Conservation (phyloP, 2,888 invertebrate genomes). For the Acanthosepion esculentum region DNA sequence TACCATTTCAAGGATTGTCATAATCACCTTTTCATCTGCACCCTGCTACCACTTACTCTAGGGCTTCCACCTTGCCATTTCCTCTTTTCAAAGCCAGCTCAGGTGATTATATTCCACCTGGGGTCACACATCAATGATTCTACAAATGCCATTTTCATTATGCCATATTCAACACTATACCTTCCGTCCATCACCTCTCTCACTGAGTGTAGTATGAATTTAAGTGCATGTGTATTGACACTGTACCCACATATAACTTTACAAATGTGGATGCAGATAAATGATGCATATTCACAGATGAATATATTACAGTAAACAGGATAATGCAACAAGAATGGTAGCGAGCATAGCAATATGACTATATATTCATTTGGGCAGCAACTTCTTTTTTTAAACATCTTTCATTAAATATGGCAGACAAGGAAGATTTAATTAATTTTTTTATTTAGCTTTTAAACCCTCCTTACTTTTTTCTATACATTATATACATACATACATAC, state of each 20-base stretch:
- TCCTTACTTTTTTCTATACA: no score
- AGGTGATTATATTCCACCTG: conserved; percentile 8
- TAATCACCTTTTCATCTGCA: conserved; percentile 25
- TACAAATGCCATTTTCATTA: conserved; percentile 6
- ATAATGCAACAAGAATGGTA: no score
- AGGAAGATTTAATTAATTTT: no score
- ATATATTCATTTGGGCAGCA: no score
- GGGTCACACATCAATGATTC: conserved; percentile 33
- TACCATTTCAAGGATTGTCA: not conserved
- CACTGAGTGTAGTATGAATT: not conserved
- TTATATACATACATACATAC: no score
- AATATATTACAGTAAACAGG: no score
- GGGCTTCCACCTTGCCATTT: not conserved
- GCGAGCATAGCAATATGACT: no score
- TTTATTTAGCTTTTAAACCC: no score
- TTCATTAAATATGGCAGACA: no score
- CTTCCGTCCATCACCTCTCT: not conserved
- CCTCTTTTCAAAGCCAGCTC: not conserved
- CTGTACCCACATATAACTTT: not conserved
- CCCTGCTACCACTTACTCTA: not conserved
- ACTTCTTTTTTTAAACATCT: no score
- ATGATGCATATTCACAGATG: not conserved
- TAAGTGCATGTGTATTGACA: not conserved
- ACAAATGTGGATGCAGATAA: not conserved
- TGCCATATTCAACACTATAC: not conserved